Evolutionary conservation across 2,797 vertebrate genomes (phyloP).

Genomic region (Tokudaia muenninki): DNA sequence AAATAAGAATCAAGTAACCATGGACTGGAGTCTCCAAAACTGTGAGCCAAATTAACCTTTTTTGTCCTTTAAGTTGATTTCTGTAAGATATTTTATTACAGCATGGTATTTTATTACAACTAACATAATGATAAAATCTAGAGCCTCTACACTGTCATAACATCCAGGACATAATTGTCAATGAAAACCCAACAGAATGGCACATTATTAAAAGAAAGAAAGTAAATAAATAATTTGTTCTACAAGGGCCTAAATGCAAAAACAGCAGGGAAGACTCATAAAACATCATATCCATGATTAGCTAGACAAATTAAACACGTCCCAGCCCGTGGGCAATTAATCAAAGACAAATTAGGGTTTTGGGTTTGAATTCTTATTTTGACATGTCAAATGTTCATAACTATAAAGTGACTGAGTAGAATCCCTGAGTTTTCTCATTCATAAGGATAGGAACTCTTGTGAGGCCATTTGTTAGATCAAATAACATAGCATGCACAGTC

Average conservation of each 20-base stretch:
- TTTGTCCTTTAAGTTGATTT: neutral
- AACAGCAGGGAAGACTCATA: constrained; percentile 4
- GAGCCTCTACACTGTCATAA: neutral
- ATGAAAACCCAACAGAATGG: constrained; percentile 26
- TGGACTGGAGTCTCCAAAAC: neutral
- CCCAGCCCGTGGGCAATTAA: neutral
- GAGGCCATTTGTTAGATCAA: neutral
- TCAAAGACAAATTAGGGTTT: constrained; percentile 31
- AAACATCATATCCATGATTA: neutral
- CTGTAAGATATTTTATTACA: neutral
- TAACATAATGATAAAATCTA: neutral
- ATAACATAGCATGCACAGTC: neutral
- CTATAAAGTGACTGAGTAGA: neutral
- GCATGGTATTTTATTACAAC: neutral
- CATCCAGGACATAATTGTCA: neutral
- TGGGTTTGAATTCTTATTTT: constrained; percentile 49
- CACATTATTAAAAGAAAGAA: neutral
- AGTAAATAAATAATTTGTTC: neutral
- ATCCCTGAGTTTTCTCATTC: neutral
- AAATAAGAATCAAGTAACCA: neutral
- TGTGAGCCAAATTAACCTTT: neutral
- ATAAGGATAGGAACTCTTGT: neutral
- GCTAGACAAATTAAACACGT: neutral
- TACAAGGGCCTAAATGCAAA: neutral
- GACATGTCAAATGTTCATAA: neutral